Evolutionary conservation across 1,140 invertebrate species (phyloP), one percentile per base, ranked within the genome.

Genomic region (Cydia splendana): DNA sequence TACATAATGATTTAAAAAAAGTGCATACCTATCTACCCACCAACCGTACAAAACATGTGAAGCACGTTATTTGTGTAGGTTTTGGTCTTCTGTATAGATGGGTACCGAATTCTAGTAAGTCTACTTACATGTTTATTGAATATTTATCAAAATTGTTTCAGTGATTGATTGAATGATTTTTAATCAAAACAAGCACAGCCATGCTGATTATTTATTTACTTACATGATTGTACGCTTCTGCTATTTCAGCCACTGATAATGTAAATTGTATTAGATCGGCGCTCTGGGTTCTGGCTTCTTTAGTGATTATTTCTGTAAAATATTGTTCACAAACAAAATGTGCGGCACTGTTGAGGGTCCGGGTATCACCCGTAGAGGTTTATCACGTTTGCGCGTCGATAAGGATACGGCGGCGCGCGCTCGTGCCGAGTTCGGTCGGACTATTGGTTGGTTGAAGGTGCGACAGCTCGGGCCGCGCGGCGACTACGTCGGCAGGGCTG

Each of bases 401-500:
- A 86, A 80, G 67, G 76, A 71, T 65, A 77, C 81, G 78, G 82
- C 84, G 81, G 83, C 85, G 87, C 88, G 89, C 87, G 89, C 84
- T 82, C 81, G 85, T 78, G 81, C 77, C 87, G 84, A 74, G 77
- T 82, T 82, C 79, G 82, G 74, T 78, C 78, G 85, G 76, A 84
- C 78, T 91, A 91, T 91, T 91, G 89, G 88, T 83, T 69, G 51
- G 62, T 48, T 18, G n/a, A 75, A 77, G 69, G 75, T 38, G 71
- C 42, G n/a, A 67, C 65, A 85, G 84, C 84, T 86, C 85, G 86
- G 86, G 85, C 87, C 65, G 65, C 28, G 65, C 87, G 28, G 65
- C 65, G 2, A 24, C 65, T 7, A 67, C 65, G 65, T 30, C 65
- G 65, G 62, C 13, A 34, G 57, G 24, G 75, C 62, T 87, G 85